Base-by-base conservation (phyloP, 2,888 invertebrate genomes). In the Patella pellucida region DNA sequence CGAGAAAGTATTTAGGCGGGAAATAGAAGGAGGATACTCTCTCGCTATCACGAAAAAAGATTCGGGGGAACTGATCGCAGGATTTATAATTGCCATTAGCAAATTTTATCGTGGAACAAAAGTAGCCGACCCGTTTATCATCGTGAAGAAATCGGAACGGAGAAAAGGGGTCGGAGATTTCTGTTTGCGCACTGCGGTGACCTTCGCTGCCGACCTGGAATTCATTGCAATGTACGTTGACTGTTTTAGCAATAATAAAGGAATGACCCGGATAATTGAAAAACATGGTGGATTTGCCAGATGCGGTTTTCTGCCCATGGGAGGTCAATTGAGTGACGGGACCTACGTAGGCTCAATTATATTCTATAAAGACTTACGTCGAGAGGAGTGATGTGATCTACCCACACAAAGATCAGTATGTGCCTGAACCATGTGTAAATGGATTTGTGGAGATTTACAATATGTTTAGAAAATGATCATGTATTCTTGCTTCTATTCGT, bases 201-300 rank as follows among this genome's bases (percentile, higher is more conserved):
- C 81, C 41, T 82, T 82, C 69, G 83, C 85, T 12, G 69, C 75
- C 62, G 74, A 78, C 11, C 76, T 85, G 16, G 81, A 80, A n/a
- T 85, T 78, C 74, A 71, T 81, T 52, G 83, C 82, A 12, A 84
- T 85, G 70, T 85, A 85, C 73, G 79, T 84, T 7, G 85, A 85
- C 76, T 83, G 82, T 2, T 85, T 85, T 71, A 79, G 79, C 68
- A 84, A 83, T 72, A 85, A 85, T 72, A 73, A 31, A 4, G 81
- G 81, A 27, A 83, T 84, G 81, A 79, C 81, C 51, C 76, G 77
- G 19, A 84, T 85, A 51, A 72, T 84, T 12, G 79, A 80, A 50
- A 79, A 76, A 69, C 31, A 83, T 9, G 81, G 79, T n/a, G 84
- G 83, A 9, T 79, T 83, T 62, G 62, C 78, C n/a, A 77, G 79